A percentile compares a stretch with the other conserved stretches of the same genome.
Conservation (phyloP, 2,797 vertebrate genomes). For the Xiphorhynchus erythropygius region DNA sequence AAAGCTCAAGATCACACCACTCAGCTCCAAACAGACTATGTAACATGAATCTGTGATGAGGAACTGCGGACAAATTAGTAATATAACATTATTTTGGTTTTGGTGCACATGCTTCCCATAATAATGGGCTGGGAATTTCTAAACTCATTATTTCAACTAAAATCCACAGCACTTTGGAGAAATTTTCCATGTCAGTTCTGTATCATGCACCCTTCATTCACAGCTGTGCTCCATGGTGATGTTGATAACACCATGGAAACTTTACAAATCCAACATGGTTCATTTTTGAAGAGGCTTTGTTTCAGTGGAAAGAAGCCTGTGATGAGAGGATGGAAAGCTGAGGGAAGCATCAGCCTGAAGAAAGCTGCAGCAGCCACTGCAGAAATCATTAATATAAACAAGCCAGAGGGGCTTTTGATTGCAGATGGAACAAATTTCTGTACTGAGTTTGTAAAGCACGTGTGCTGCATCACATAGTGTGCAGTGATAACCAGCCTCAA, state of each 20-base stretch:
- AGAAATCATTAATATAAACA: not conserved
- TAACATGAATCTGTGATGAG: not conserved
- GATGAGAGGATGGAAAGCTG: not conserved
- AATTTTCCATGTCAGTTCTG: not conserved
- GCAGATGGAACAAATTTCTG: not conserved
- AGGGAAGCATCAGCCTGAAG: not conserved
- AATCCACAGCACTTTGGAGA: not conserved
- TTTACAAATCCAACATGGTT: not conserved
- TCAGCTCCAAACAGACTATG: not conserved
- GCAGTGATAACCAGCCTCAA: not conserved
- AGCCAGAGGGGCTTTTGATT: not conserved
- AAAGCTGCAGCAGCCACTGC: not conserved
- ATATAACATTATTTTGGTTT: not conserved
- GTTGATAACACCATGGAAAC: rapidly evolving
- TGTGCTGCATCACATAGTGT: not conserved
- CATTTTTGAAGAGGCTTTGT: not conserved
- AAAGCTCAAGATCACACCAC: not conserved
- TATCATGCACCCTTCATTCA: not conserved
- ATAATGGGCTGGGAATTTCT: not conserved
- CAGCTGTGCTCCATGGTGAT: not conserved
- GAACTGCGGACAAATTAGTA: not conserved
- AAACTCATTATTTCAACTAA: not conserved
- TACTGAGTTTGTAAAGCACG: not conserved
- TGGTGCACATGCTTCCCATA: not conserved
- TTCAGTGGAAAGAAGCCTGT: not conserved